Evolutionary conservation across 2,888 invertebrate species (phyloP), one percentile per base, ranked within the genome.

Genomic region (Hirtodrosophila trivittata): DNA sequence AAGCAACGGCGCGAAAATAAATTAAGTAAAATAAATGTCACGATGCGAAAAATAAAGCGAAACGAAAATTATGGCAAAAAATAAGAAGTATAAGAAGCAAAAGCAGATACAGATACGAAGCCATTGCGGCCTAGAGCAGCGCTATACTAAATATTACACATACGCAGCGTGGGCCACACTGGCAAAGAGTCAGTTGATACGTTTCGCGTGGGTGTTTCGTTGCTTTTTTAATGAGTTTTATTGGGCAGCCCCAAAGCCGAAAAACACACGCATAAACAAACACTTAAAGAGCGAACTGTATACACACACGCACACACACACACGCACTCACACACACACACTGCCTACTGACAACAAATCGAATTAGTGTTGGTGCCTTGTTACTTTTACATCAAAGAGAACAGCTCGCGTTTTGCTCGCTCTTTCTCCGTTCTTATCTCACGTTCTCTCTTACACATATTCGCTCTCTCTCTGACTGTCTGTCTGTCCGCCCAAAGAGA

Each of bases 1-100:
- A 73, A 83, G 77, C 77, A 80, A 68, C 67, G 78, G 80, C 67
- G 72, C 75, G 74, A 86, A 87, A 84, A 86, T 86, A 86, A 87
- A 86, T 87, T 85, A 87, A 84, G 82, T 86, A 85, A 77, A 87
- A 84, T 87, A 86, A 85, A 85, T 87, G 82, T 81, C 77, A 69
- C 75, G 64, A 77, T 70, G 66, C 58, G 50, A 65, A 71, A 59
- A 33, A 46, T 49, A 63, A 41, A 74, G 33, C 60, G 76, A n/a
- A 32, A 42, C n/a, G 28, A 41, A 45, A 21, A 21, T 21, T 21
- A 21, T 21, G 18, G 18, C 18, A 32, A 66, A 16, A 14, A 39
- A 35, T 25, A 41, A 32, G 14, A 47, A 18, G 7, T 45, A 33
- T 9, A 12, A 14, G 38, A 21, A 21, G 26, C 18, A 14, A 32